These are phyloP conservation scores for Cyanoliseus patagonus DNA, from an alignment of 2,113 vertebrate genomes.

Conservation along the genomic window DNA sequence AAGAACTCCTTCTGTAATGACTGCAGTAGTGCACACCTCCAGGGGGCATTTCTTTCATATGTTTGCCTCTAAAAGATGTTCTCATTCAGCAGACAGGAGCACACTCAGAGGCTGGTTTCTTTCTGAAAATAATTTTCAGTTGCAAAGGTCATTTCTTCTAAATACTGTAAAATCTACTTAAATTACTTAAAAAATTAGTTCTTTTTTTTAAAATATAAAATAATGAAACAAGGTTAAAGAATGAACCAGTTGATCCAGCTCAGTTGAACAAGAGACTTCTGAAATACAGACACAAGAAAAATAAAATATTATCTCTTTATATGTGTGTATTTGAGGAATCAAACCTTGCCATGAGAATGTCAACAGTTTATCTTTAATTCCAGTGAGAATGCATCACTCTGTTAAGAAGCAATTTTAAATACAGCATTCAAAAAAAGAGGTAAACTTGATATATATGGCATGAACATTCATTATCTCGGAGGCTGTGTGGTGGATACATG, in stretches of 20 bases:
- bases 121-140: neutral
- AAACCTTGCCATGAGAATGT: neutral
- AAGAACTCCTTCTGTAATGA: neutral
- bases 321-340: neutral
- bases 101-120: neutral
- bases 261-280: neutral
- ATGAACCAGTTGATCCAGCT: neutral
- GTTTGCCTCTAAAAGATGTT: neutral
- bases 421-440: neutral
- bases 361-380: neutral
- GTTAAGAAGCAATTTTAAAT: neutral
- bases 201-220: neutral
- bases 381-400: neutral
- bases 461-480: neutral
- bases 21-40: neutral
- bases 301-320: neutral
- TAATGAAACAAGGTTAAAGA: neutral
- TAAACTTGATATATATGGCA: accelerated
- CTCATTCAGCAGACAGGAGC: neutral
- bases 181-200: neutral
- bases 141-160: neutral
- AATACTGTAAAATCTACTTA: neutral
- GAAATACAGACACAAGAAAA: neutral
- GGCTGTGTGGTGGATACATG: neutral
- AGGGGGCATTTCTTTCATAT: constrained; percentile 21